These are phyloP conservation scores for Solenopsis fugax DNA, from an alignment of 1,140 invertebrate genomes.

Conservation along the genomic window DNA sequence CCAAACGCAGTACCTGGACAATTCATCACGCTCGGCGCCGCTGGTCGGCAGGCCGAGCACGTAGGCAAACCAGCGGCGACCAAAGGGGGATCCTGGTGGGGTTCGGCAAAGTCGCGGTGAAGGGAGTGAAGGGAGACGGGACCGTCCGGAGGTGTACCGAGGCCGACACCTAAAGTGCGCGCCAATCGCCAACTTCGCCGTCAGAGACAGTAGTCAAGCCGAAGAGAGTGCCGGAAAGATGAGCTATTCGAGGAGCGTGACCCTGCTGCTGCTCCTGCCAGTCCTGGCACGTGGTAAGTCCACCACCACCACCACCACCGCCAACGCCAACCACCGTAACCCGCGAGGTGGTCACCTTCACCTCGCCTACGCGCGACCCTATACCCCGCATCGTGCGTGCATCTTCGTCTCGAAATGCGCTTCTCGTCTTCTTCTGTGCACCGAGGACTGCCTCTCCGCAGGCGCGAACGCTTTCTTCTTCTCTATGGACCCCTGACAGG, in stretches of 20 bases:
- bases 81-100: conserved; percentile 59
- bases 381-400: neutral
- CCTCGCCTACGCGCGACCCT: neutral
- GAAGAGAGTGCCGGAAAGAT: conserved; percentile 76
- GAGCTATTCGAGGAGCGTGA: conserved; percentile 78
- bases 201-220: conserved; percentile 81
- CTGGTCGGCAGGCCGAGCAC: conserved; percentile 46
- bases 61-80: conserved; percentile 38
- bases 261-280: conserved; percentile 79
- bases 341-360: conserved; percentile 18
- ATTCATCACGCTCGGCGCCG: conserved; percentile 48
- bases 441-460: conserved; percentile 35
- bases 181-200: conserved; percentile 73
- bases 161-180: conserved; percentile 70
- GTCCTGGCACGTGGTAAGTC: conserved; percentile 75
- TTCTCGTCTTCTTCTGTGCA: conserved; percentile 43
- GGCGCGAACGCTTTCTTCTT: conserved; percentile 48
- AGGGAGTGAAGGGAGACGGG: conserved; percentile 78
- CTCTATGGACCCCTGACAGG: neutral
- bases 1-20: neutral
- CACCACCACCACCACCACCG: conserved; percentile 34
- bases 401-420: conserved; percentile 33
- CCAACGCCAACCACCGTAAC: conserved; percentile 23
- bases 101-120: conserved; percentile 50
- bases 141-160: conserved; percentile 70